These are phyloP conservation scores for Lycocerus yunnanus DNA, from an alignment of 2,888 invertebrate species.

Conservation along the genomic window DNA sequence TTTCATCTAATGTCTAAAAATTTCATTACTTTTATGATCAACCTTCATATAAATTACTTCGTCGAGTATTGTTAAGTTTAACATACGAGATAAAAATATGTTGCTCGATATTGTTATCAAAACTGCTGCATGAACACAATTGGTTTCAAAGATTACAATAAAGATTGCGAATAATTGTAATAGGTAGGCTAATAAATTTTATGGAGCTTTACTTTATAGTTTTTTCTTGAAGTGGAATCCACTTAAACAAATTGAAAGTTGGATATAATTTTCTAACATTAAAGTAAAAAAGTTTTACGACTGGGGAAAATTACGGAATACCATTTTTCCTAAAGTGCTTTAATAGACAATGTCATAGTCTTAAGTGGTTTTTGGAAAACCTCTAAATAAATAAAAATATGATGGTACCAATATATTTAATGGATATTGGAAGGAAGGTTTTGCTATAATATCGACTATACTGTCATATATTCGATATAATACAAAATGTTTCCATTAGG, in stretches of 20 bases:
- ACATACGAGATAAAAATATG: neutral
- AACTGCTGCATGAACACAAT: neutral
- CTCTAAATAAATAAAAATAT: no score
- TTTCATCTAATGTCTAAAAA: slow-evolving; percentile 23
- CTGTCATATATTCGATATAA: no score
- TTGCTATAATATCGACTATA: no score
- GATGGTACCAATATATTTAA: no score
- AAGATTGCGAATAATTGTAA: neutral
- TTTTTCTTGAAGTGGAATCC: neutral
- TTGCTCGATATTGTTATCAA: neutral
- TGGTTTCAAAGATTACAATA: neutral
- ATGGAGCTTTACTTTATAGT: neutral
- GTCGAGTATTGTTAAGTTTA: slow-evolving; percentile 6
- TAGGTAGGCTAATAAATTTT: neutral
- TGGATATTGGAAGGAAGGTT: no score
- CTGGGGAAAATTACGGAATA: no score
- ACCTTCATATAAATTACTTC: slow-evolving; percentile 27
- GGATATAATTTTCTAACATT: neutral
- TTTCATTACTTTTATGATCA: slow-evolving; percentile 28
- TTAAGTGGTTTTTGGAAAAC: no score
- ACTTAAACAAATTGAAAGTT: neutral
- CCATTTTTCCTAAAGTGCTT: no score
- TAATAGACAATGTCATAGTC: no score
- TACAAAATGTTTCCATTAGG: no score
- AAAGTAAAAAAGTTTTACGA: neutral